Conservation (phyloP, 2,888 invertebrate genomes). For the Acleris holmiana region DNA sequence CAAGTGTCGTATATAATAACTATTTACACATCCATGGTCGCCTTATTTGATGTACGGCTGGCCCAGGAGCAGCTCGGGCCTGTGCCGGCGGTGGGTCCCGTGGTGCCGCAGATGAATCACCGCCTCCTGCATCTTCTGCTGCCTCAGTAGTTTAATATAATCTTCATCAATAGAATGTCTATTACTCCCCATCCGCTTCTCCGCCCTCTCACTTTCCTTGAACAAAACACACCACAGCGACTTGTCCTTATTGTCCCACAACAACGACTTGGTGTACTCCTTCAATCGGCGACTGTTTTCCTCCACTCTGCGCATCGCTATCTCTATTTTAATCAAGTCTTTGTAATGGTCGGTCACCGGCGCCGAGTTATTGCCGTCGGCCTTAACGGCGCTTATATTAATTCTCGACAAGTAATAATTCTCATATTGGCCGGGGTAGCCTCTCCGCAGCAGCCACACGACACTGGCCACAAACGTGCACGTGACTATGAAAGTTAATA, state of each 20-base stretch:
- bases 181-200: conserved; percentile 54
- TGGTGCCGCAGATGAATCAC: conserved; percentile 78
- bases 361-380: conserved; percentile 61
- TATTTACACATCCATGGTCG: conserved; percentile 41
- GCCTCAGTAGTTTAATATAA: conserved; percentile 68
- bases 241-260: conserved; percentile 82
- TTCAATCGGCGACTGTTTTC: conserved; percentile 79
- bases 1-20: conserved; percentile 47
- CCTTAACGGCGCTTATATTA: conserved; percentile 76
- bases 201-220: conserved; percentile 70
- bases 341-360: conserved; percentile 76
- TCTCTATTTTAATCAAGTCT: conserved; percentile 82
- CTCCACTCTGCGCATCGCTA: conserved; percentile 81
- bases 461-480: conserved; percentile 78
- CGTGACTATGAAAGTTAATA: conserved; percentile 76
- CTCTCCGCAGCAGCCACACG: conserved; percentile 75
- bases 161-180: conserved; percentile 67
- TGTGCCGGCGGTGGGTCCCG: conserved; percentile 71
- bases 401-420: conserved; percentile 84
- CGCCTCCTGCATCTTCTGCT: conserved; percentile 74
- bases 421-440: conserved; percentile 74
- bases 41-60: conserved; percentile 73
- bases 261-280: conserved; percentile 78
- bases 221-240: conserved; percentile 82
- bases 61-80: conserved; percentile 66